phyloP scores from a whole-genome alignment of 1,140 invertebrate species.

The Drosophila seguyi region DNA sequence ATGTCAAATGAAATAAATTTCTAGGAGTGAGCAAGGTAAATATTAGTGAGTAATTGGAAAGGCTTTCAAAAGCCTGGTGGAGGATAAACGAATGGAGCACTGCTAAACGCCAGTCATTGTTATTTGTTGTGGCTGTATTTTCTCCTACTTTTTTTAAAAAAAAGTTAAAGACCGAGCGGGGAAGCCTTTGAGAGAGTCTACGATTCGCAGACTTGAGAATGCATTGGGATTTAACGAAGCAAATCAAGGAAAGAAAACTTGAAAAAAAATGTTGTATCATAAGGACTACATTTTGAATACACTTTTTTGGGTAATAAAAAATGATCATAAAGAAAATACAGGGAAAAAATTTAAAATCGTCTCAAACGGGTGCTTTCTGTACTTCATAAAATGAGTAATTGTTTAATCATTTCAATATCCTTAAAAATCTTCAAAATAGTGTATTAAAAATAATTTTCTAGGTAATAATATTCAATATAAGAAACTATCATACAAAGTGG shows the following conservation, averaged over 20 bases:
- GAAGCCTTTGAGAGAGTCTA: constrained; percentile 18
- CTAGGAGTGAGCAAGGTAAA: constrained; percentile 50
- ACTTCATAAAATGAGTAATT: background rate
- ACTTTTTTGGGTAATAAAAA: background rate
- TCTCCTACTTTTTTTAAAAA: constrained; percentile 1
- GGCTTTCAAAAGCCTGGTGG: constrained; percentile 18
- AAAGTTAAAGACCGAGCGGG: constrained; percentile 13
- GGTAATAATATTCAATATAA: background rate
- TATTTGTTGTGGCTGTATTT: constrained; percentile 44
- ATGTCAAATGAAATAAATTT: constrained; percentile 67
- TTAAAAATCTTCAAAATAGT: too few relatives aligned
- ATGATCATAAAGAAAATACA: too few relatives aligned
- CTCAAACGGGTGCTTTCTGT: too few relatives aligned
- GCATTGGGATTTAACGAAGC: constrained; percentile 45
- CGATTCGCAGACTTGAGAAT: constrained; percentile 8
- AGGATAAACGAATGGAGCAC: background rate
- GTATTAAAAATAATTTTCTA: too few relatives aligned
- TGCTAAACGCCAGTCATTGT: constrained; percentile 54
- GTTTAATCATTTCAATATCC: background rate
- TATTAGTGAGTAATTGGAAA: constrained; percentile 65
- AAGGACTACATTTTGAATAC: background rate
- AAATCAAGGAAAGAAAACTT: constrained; percentile 36
- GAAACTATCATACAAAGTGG: too few relatives aligned
- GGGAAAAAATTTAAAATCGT: too few relatives aligned
- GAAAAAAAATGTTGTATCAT: background rate